A percentile compares a stretch with the other conserved stretches of the same genome.
These are phyloP conservation scores for Antigone vipio DNA, from an alignment of 2,113 vertebrate genomes.

Conservation along the genomic window DNA sequence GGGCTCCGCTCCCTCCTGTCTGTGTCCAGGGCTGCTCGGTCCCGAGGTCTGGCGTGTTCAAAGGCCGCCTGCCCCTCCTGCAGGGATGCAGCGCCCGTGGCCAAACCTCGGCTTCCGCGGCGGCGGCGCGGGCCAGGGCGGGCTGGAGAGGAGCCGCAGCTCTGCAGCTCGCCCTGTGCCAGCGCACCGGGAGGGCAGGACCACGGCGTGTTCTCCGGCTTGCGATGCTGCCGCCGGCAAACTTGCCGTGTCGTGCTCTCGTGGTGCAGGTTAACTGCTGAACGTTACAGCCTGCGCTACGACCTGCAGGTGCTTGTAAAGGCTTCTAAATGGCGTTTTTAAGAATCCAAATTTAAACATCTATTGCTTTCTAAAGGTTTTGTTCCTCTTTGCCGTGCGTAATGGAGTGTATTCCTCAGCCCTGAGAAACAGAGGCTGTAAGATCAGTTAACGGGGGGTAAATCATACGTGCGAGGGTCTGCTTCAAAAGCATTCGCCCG, in stretches of 20 bases:
- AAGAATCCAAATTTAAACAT: neutral
- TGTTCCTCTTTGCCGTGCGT: neutral
- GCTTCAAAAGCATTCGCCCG: rapidly evolving
- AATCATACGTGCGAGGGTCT: neutral
- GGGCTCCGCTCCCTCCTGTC: neutral
- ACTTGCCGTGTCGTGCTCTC: neutral
- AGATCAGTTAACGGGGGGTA: neutral
- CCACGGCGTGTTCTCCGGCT: no score
- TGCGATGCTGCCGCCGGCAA: neutral
- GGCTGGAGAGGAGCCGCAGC: neutral
- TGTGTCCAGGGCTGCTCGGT: neutral
- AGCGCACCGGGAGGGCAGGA: neutral
- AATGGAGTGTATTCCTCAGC: neutral
- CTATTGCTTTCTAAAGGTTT: neutral
- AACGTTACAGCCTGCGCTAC: neutral
- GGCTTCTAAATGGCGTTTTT: neutral
- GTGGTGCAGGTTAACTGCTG: no score
- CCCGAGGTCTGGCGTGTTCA: neutral
- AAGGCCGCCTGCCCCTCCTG: neutral
- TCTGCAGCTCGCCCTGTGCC: neutral
- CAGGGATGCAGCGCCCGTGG: neutral
- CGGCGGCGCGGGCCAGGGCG: neutral
- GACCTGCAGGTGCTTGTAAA: neutral
- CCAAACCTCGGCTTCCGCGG: neutral
- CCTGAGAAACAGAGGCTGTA: neutral